Base-by-base conservation (phyloP, 2,888 invertebrate species). In the Stenodema calcarata region DNA sequence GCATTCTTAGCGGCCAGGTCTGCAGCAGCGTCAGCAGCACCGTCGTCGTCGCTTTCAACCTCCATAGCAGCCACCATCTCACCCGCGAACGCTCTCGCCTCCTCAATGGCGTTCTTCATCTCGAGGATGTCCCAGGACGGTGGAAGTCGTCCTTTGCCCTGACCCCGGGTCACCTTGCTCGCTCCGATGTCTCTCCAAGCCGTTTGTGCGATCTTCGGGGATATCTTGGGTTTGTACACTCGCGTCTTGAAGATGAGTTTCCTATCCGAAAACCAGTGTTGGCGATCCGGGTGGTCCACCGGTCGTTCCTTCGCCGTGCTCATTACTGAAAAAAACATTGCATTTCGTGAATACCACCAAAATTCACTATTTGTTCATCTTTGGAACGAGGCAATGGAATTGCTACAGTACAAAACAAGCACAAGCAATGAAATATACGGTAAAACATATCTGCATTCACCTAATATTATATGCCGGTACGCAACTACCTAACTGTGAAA, bases 41-140 rank as follows among this genome's bases (percentile, higher is more conserved):
- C 84, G 47, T 84, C 73, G 47, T 84, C 73, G 27, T 84, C 84
- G 47, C 73, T 73, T 7, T 84, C 44, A 11, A 44, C 84, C 69
- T 70, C 11, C 73, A 84, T 84, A 0, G 84, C 84, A 6, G 42
- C 42, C 42, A 50, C 54, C 84, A 84, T 47, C 73, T 30, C 73
- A 0, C 14, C 4, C n/a, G 75, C 70, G 28, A 84, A 84, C 0
- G 18, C 35, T n/a, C 28, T 84, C 18, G 84, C 84, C 27, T 44
- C 28, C 23, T 84, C 75, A 28, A 84, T 54, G 30, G 47, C 42
- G 0, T 44, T 27, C 27, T 73, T 73, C 75, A 84, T 9, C 75
- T 84, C 84, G 9, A 84, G 47, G 41, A 73, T 44, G 73, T 84
- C 70, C 84, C 84, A 84, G 18, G 50, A 50, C 16, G 84, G 84